Conservation (phyloP, 2,113 vertebrate species). For the Caracal caracal region DNA sequence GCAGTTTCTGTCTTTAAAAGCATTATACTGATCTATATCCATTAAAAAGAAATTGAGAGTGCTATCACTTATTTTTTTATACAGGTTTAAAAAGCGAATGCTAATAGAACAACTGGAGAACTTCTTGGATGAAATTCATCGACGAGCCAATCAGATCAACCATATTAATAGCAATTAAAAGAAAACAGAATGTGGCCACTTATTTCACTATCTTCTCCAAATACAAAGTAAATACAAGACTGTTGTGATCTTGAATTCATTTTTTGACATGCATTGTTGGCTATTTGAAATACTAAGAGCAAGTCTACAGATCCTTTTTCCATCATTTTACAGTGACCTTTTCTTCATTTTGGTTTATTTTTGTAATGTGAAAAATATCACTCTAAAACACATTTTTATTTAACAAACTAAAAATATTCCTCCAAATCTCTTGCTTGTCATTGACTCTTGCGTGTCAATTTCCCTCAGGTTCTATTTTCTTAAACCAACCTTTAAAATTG, state of each 20-base stretch:
- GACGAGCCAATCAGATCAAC: slow-evolving; percentile 92
- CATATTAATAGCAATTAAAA: slow-evolving; percentile 91
- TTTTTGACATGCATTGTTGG: slow-evolving; percentile 87
- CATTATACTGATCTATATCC: background rate
- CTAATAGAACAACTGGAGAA: slow-evolving; percentile 97
- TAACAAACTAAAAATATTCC: slow-evolving; percentile 83
- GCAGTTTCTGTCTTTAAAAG: background rate
- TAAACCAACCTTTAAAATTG: slow-evolving; percentile 85
- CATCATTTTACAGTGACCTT: slow-evolving; percentile 83
- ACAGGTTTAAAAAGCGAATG: slow-evolving; percentile 98
- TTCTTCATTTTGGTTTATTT: slow-evolving; percentile 86
- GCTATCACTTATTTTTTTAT: slow-evolving; percentile 66
- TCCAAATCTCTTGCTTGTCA: slow-evolving; percentile 85
- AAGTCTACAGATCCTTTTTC: slow-evolving; percentile 83
- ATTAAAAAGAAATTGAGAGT: slow-evolving; percentile 60
- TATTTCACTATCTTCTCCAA: slow-evolving; percentile 78
- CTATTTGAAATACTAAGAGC: slow-evolving; percentile 83
- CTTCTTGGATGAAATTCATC: slow-evolving; percentile 96
- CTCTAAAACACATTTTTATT: slow-evolving; percentile 83
- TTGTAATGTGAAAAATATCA: slow-evolving; percentile 87
- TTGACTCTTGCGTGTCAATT: slow-evolving; percentile 87
- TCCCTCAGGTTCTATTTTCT: slow-evolving; percentile 90
- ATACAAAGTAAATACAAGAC: slow-evolving; percentile 79
- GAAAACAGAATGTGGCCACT: slow-evolving; percentile 77
- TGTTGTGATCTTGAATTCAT: slow-evolving; percentile 85